These are phyloP conservation scores for Triops longicaudatus DNA, from an alignment of 1,140 invertebrate genomes.

Conservation along the genomic window DNA sequence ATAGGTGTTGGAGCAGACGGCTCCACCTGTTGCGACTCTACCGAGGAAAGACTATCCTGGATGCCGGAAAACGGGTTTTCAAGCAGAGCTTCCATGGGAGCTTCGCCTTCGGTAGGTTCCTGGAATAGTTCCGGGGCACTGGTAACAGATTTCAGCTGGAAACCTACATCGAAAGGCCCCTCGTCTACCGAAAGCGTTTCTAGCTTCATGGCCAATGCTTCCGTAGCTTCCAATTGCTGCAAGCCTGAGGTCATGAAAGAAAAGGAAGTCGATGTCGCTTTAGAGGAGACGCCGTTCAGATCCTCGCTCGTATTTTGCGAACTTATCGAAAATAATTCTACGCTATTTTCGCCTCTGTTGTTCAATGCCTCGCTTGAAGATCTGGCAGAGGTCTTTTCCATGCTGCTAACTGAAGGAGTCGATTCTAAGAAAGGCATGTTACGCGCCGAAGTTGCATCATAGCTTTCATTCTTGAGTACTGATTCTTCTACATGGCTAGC, in stretches of 20 bases:
- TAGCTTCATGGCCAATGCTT: not conserved
- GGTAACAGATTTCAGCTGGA: not conserved
- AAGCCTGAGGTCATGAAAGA: not conserved
- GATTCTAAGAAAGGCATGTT: not conserved
- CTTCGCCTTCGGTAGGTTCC: not conserved
- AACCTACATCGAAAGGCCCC: constrained; percentile 2
- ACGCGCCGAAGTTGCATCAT: too few relatives aligned
- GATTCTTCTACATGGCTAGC: too few relatives aligned
- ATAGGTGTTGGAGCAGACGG: not conserved
- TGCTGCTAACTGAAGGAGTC: not conserved
- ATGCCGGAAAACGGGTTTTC: not conserved
- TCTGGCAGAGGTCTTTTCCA: not conserved
- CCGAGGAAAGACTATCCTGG: not conserved
- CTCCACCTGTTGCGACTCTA: not conserved
- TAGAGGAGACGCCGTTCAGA: not conserved
- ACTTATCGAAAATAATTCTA: not conserved
- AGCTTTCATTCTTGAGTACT: too few relatives aligned
- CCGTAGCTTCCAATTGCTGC: not conserved
- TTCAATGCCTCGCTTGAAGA: not conserved
- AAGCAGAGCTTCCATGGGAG: not conserved
- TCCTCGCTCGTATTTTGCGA: not conserved
- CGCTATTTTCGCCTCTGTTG: not conserved
- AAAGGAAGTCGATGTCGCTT: not conserved
- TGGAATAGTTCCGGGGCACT: not conserved
- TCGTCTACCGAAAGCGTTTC: not conserved